Base-by-base conservation (phyloP, 1,140 invertebrate genomes). In the Drosophila orosa region DNA sequence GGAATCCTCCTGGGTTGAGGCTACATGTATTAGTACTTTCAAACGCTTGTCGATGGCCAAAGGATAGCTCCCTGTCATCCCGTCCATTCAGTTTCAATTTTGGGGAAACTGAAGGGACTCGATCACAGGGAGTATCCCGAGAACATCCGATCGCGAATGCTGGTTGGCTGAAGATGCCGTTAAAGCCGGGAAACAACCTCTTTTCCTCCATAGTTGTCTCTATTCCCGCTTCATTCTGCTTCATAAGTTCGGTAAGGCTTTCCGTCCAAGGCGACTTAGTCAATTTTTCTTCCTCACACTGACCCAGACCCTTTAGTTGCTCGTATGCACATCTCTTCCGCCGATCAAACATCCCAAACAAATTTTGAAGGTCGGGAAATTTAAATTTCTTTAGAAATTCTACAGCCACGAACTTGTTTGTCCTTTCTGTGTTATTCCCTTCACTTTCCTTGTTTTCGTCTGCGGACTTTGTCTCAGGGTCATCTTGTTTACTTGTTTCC, bases 81-180 rank as follows among this genome's bases (percentile, higher is more conserved):
- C 3, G n/a, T 31, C 19, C 25, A 1, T 57, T 31, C 10, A 45
- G 24, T 17, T 24, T 31, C 10, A 45, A 17, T 17, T 24, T n/a
- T 3, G 8, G 8, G 8, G 4, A 9, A 22, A 33, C 50, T 24
- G 29, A 22, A 29, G 33, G 22, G 19, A 50, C 3, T 19, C 58
- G 44, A 63, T 40, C 33, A 50, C 47, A 29, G 1, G 59, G 40
- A 25, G 45, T 29, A 17, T 74, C 54, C 15, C 35, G 24, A 13
- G 75, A 17, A 7, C 50, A 45, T 19, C 31, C 25, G 17, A 15
- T 29, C n/a, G 12, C 24, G 2, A 12, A 25, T 19, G 2, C 10
- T 8, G 33, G 19, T 22, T 6, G 3, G 5, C 13, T 3, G n/a
- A 74, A 56, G 3, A 74, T 10, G 3, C 66, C 67, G 0, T 29